Base-by-base conservation (phyloP, 2,797 vertebrate genomes). In the Denticeps clupeoides region DNA sequence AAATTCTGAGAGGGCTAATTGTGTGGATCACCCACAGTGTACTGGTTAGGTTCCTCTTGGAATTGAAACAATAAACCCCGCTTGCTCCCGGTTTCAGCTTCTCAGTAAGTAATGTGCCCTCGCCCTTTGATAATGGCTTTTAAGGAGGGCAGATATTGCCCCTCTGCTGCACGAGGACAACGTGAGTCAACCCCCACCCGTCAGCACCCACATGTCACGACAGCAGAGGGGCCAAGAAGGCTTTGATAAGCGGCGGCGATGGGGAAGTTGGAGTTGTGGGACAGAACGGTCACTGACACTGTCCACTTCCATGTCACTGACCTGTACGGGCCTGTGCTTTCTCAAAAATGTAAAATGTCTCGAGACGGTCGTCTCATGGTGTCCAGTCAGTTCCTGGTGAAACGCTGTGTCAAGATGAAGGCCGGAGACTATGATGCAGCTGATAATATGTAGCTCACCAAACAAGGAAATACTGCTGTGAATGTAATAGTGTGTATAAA, bases 211-310 rank as follows among this genome's bases (percentile, higher is more conserved):
- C 45, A 18, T 41, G 51, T 25, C 31, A 47, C 47, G 26, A 19
- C 58, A 63, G 53, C 49, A 32, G 51, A 56, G 55, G n/a, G n/a
- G n/a, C n/a, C n/a, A n/a, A n/a, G 28, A 37, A 51, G 58, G 58
- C 27, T 7, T 49, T 3, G 52, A 68, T 70, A 56, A 46, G 49
- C 28, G n/a, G 13, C 41, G 41, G 24, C 2, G 41, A 33, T 3
- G 41, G 51, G 44, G 58, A 65, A 41, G 55, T 60, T 64, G 60
- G 73, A 71, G 72, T 74, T 79, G 62, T 66, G 60, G 69, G 72
- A 75, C 78, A 75, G 70, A 63, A 42, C 64, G 79, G 81, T 82
- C 77, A 81, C 22, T 81, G 73, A 82, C 79, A 67, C 69, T 76
- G 74, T 70, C 69, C 70, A 74, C 73, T 77, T 78, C 68, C 69